Evolutionary conservation across 92 coral and sea anemone genomes (phyloP).

Genomic region (Plumapathes pennacea): DNA sequence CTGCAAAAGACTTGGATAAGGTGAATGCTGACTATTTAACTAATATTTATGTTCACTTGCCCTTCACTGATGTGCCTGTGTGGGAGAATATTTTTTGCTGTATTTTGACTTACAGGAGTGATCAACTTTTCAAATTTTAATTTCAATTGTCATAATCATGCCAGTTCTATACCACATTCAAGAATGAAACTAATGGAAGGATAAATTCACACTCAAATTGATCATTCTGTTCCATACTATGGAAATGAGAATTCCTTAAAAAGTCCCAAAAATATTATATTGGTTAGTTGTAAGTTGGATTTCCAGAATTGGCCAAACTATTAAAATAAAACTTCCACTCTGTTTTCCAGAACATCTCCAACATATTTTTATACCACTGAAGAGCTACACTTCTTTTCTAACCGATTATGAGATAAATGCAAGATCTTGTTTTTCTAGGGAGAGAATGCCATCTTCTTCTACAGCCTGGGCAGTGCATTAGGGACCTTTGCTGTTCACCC

Average conservation of each 20-base stretch:
- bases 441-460: slow-evolving; percentile 26
- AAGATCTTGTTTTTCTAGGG: slow-evolving; percentile 25
- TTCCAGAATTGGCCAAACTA: no score
- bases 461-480: slow-evolving; percentile 25
- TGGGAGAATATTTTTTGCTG: not conserved
- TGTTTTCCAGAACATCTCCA: no score
- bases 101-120: not conserved
- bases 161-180: not conserved
- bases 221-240: no score
- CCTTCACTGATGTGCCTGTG: no score
- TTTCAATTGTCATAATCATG: not conserved
- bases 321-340: no score
- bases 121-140: not conserved
- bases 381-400: no score
- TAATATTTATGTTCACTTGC: not conserved
- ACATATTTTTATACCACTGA: no score
- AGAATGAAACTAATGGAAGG: not conserved
- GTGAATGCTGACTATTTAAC: slow-evolving; percentile 17
- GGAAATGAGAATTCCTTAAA: no score
- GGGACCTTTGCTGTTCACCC: slow-evolving; percentile 34
- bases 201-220: no score
- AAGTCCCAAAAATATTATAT: no score
- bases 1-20: slow-evolving; percentile 76
- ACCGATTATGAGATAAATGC: not conserved
- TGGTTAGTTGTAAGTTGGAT: no score